Percentiles rank a stretch among this genome's conserved stretches.
These are phyloP conservation scores for Aphodius sticticus DNA, from an alignment of 2,888 invertebrate species.

Conservation along the genomic window DNA sequence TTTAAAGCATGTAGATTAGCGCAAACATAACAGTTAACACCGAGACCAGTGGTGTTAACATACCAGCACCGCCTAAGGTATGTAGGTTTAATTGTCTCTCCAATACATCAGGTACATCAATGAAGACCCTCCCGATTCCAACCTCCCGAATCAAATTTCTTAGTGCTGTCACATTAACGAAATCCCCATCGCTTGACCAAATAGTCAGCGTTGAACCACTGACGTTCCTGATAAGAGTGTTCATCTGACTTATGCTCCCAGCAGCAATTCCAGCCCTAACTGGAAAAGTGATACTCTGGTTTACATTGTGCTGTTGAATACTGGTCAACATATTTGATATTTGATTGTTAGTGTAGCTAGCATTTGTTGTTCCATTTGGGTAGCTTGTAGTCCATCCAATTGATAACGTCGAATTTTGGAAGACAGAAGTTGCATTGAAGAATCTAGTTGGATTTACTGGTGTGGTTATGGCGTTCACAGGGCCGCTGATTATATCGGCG, in stretches of 20 bases:
- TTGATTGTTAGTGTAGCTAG: slow-evolving; percentile 70
- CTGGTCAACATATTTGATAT: slow-evolving; percentile 74
- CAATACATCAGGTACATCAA: slow-evolving; percentile 78
- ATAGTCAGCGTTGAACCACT: slow-evolving; percentile 76
- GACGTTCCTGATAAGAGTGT: slow-evolving; percentile 65
- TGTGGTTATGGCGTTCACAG: slow-evolving; percentile 66
- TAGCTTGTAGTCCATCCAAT: slow-evolving; percentile 86
- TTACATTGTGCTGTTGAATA: slow-evolving; percentile 64
- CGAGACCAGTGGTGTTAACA: slow-evolving; percentile 7
- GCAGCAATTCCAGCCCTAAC: slow-evolving; percentile 76
- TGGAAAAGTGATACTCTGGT: slow-evolving; percentile 82
- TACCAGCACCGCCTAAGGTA: slow-evolving; percentile 15
- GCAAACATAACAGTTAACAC: too few relatives aligned
- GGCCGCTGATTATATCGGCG: slow-evolving; percentile 85
- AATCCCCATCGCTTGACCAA: slow-evolving; percentile 77
- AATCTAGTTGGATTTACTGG: slow-evolving; percentile 75
- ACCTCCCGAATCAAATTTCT: slow-evolving; percentile 71
- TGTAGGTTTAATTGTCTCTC: slow-evolving; percentile 62
- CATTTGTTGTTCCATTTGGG: slow-evolving; percentile 63
- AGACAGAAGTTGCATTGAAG: slow-evolving; percentile 65
- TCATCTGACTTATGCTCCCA: slow-evolving; percentile 68
- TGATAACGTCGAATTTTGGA: slow-evolving; percentile 75
- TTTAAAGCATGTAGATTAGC: too few relatives aligned
- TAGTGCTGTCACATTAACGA: slow-evolving; percentile 72
- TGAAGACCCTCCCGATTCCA: slow-evolving; percentile 73